Conservation (phyloP, 2,888 invertebrate species). For the Lochmaea capreae region DNA sequence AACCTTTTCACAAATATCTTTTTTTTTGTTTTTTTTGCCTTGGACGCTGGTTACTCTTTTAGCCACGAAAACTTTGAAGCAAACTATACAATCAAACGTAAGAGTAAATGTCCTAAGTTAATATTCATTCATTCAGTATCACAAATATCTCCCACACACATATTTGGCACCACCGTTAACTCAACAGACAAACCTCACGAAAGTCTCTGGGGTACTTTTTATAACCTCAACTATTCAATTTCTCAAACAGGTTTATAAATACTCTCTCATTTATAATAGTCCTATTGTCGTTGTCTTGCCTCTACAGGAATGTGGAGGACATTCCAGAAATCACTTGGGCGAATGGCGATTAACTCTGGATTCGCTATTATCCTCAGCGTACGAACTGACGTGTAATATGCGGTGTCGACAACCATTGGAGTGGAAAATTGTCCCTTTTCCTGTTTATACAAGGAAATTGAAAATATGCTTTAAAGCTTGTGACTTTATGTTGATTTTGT, state of each 20-base stretch:
- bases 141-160: too few species aligned
- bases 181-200: too few species aligned
- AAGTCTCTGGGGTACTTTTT: not conserved
- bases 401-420: constrained; percentile 7
- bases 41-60: too few species aligned
- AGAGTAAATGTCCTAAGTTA: too few species aligned
- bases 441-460: constrained; percentile 14
- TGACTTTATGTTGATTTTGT: not conserved
- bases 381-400: constrained; percentile 17
- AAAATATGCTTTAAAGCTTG: constrained; percentile 1
- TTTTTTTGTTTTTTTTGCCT: too few species aligned
- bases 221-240: not conserved
- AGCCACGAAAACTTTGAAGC: too few species aligned
- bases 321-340: constrained; percentile 10
- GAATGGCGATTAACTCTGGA: constrained; percentile 24
- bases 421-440: constrained; percentile 13
- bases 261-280: not conserved
- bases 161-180: too few species aligned
- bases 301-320: constrained; percentile 12
- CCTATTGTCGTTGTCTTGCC: not conserved
- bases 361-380: constrained; percentile 19
- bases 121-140: too few species aligned
- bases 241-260: not conserved
- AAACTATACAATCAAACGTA: too few species aligned
- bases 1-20: too few species aligned